Percentiles rank a stretch among this genome's conserved stretches.
phyloP scores from a whole-genome alignment of 2,113 vertebrate genomes.

The Pelvicachromis taeniatus region DNA sequence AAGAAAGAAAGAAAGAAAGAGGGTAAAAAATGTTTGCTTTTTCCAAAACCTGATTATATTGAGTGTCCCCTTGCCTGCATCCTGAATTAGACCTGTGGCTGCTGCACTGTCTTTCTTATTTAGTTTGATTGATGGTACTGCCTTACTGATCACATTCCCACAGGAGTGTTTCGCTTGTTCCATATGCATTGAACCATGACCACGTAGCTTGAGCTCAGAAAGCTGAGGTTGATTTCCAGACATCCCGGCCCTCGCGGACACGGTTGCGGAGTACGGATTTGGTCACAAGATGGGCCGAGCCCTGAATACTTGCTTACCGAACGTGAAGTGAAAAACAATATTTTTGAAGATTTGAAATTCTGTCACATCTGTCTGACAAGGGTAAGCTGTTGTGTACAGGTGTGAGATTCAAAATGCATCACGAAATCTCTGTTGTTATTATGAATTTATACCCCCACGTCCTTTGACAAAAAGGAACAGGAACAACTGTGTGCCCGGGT shows the following conservation, averaged over 20 bases:
- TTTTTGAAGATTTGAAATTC: not conserved
- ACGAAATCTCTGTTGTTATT: not conserved
- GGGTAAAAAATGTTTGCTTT: not conserved
- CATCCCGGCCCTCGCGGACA: not conserved
- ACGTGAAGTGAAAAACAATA: not conserved
- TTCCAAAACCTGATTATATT: not conserved
- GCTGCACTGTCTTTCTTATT: slow-evolving; percentile 12
- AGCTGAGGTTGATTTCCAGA: slow-evolving; percentile 20
- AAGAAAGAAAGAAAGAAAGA: not conserved
- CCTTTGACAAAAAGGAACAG: not conserved
- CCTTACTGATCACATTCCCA: slow-evolving; percentile 20
- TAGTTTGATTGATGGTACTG: slow-evolving; percentile 47
- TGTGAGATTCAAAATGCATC: not conserved
- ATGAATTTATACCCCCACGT: not conserved
- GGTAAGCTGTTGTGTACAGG: not conserved
- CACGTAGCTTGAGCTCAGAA: not conserved
- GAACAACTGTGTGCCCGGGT: not conserved
- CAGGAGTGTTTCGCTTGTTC: slow-evolving; percentile 13
- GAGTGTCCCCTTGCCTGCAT: not conserved
- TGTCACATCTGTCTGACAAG: not conserved
- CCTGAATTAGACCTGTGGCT: not conserved
- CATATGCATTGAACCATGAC: slow-evolving; percentile 8
- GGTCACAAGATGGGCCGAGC: not conserved
- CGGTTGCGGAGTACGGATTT: not conserved
- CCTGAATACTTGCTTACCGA: not conserved